These are phyloP conservation scores for Ptyas mucosa DNA, from an alignment of 2,113 vertebrate species.

Conservation along the genomic window DNA sequence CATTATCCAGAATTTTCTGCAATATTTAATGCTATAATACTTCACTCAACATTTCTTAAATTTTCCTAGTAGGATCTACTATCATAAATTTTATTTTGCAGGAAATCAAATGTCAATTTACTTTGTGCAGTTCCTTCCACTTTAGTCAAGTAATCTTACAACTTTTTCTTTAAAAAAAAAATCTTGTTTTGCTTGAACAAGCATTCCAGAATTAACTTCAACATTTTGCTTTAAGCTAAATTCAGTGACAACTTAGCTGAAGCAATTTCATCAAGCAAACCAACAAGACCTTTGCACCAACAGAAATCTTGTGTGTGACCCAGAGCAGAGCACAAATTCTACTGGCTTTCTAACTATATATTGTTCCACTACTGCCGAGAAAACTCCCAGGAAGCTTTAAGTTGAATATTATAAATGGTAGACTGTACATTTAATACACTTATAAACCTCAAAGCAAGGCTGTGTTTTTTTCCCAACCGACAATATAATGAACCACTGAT, in stretches of 20 bases:
- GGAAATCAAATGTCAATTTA: not conserved
- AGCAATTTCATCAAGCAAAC: not conserved
- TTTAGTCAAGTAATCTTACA: not conserved
- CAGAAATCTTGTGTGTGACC: not conserved
- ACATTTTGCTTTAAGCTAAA: constrained; percentile 1
- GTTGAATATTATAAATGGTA: not conserved
- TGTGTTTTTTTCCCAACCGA: not conserved
- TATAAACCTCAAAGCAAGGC: not conserved
- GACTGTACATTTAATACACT: not conserved
- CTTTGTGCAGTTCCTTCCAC: not conserved
- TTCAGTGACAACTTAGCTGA: not conserved
- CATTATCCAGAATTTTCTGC: not conserved
- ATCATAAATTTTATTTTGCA: not conserved
- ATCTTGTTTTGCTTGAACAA: not conserved
- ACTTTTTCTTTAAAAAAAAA: not conserved
- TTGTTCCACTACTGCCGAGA: not conserved
- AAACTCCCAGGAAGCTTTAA: not conserved
- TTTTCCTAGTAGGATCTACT: not conserved
- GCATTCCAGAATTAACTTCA: not conserved
- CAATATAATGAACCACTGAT: not conserved
- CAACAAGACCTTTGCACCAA: not conserved
- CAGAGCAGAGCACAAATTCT: not conserved
- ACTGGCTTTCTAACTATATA: not conserved
- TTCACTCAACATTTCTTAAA: not conserved
- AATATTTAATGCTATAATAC: not conserved